A percentile compares a stretch with the other conserved stretches of the same genome.
Conservation (phyloP, 2,113 vertebrate species). For the Cettia cetti region DNA sequence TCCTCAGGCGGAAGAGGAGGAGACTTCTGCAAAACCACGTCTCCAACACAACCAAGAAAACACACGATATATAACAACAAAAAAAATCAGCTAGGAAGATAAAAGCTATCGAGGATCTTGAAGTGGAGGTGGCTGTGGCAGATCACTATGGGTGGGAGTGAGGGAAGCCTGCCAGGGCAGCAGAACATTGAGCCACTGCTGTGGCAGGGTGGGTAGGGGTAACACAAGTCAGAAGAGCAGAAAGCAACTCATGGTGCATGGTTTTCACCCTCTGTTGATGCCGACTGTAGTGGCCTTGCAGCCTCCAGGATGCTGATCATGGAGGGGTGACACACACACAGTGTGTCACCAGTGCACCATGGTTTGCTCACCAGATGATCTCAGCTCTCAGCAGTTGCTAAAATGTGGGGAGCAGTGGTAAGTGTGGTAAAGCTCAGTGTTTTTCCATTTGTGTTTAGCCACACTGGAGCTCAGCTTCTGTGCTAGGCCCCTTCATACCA, state of each 20-base stretch:
- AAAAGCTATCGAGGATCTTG: not conserved
- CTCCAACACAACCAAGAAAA: not conserved
- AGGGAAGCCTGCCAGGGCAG: fast-evolving
- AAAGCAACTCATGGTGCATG: not conserved
- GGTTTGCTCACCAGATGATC: not conserved
- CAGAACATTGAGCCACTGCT: not conserved
- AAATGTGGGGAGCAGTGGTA: not conserved
- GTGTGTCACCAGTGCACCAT: fast-evolving
- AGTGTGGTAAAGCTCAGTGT: not conserved
- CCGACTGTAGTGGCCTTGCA: not conserved
- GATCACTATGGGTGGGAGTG: fast-evolving
- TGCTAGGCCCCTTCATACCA: not conserved
- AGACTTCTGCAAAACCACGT: not conserved
- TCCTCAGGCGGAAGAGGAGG: not conserved
- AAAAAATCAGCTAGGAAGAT: not conserved
- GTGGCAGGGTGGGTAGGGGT: fast-evolving
- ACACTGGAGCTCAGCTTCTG: not conserved
- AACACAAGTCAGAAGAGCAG: fast-evolving
- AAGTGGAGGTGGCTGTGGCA: not conserved
- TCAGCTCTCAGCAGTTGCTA: not conserved
- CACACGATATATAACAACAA: not conserved
- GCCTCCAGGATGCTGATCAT: fast-evolving
- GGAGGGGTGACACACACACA: not conserved
- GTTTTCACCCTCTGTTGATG: not conserved
- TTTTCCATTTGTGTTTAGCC: not conserved